Evolutionary conservation across 2,888 invertebrate genomes (phyloP).

Genomic region (Volucella inanis): DNA sequence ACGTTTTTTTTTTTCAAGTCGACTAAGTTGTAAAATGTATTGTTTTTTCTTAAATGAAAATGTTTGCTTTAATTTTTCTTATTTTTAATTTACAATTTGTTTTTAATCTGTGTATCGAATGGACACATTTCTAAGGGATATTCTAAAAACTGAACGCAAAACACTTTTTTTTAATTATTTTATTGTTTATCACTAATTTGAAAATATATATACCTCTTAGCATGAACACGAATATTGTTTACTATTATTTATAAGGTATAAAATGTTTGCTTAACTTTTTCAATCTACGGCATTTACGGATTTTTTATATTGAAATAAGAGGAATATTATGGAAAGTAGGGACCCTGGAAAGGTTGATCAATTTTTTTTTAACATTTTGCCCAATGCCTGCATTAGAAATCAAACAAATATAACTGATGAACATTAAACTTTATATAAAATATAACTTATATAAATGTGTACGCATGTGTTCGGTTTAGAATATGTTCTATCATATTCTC

Average conservation of each 20-base stretch:
- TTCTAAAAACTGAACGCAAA: constrained; percentile 49
- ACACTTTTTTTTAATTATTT: constrained; percentile 28
- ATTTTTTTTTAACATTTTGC: neutral
- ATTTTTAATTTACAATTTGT: constrained; percentile 24
- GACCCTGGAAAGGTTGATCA: neutral
- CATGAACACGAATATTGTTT: constrained; percentile 65
- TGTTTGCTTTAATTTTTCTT: constrained; percentile 14
- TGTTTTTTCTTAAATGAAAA: constrained; percentile 27
- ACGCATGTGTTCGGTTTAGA: constrained; percentile 38
- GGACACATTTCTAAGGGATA: constrained; percentile 25
- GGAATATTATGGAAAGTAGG: constrained; percentile 14
- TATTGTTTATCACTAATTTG: constrained; percentile 68
- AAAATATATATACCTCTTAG: constrained; percentile 64
- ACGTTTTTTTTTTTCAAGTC: constrained; percentile 26
- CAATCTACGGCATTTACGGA: constrained; percentile 44
- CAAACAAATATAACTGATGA: constrained; percentile 36
- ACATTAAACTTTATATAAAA: constrained; percentile 42
- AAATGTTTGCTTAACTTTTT: constrained; percentile 51
- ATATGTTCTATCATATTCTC: constrained; percentile 42
- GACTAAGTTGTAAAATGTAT: constrained; percentile 29
- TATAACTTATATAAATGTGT: constrained; percentile 29
- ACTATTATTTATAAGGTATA: constrained; percentile 54
- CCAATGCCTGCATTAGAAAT: constrained; percentile 22
- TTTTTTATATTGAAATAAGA: constrained; percentile 16
- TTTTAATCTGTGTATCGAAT: constrained; percentile 29